Percentiles rank a stretch among this genome's conserved stretches.
Conservation (phyloP, 2,113 vertebrate genomes). For the Bujurquina vittata region DNA sequence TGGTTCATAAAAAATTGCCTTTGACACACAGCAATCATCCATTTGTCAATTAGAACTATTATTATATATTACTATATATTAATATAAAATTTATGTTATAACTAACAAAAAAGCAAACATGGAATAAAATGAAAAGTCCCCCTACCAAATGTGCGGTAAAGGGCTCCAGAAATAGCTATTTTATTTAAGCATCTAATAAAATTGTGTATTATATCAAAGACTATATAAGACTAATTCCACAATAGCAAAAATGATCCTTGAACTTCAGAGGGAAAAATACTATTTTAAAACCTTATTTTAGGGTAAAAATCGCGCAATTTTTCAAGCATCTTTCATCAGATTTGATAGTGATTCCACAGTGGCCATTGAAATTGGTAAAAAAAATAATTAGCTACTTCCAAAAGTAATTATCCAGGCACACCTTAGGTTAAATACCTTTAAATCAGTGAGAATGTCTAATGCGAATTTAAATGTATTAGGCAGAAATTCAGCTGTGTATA, state of each 20-base stretch:
- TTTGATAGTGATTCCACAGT: neutral
- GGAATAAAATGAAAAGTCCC: neutral
- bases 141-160: neutral
- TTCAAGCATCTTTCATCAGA: neutral
- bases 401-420: slow-evolving; percentile 6
- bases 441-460: neutral
- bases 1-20: neutral
- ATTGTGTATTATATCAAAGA: neutral
- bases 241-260: neutral
- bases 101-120: neutral
- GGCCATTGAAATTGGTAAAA: neutral
- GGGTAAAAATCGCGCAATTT: neutral
- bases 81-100: neutral
- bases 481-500: slow-evolving; percentile 30
- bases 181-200: neutral
- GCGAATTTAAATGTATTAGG: neutral
- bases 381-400: neutral
- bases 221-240: neutral
- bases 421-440: slow-evolving; percentile 4
- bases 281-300: neutral
- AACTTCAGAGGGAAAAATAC: neutral
- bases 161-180: neutral
- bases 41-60: neutral
- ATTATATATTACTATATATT: too few species aligned
- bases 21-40: neutral